These are phyloP conservation scores for Megaleporinus macrocephalus DNA, from an alignment of 2,113 vertebrate species.

Conservation along the genomic window DNA sequence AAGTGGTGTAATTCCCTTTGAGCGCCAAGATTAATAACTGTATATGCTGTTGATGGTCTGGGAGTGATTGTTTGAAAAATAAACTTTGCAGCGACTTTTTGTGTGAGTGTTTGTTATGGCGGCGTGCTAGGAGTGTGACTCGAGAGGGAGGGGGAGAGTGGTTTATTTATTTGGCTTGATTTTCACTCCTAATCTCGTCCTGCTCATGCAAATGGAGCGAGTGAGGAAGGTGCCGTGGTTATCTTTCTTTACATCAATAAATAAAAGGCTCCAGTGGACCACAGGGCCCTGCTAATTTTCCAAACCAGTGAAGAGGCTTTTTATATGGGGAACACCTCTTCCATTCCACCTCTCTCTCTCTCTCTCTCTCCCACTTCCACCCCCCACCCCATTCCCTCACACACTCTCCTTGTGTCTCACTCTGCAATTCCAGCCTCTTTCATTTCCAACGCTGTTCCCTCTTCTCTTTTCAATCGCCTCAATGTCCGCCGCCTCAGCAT, in stretches of 20 bases:
- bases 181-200: conserved; percentile 55
- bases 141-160: conserved; percentile 16
- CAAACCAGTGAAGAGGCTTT: conserved; percentile 68
- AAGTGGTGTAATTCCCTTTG: conserved; percentile 37
- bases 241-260: conserved; percentile 67
- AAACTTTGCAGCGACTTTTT: conserved; percentile 57
- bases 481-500: conserved; percentile 29
- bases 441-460: conserved; percentile 48
- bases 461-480: conserved; percentile 11
- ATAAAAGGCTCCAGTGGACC: conserved; percentile 61
- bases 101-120: conserved; percentile 46
- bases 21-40: conserved; percentile 51
- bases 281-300: conserved; percentile 69
- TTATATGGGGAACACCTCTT: conserved; percentile 56
- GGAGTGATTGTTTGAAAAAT: conserved; percentile 57
- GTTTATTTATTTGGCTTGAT: conserved; percentile 62
- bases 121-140: conserved; percentile 28
- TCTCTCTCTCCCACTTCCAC: conserved; percentile 53
- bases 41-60: conserved; percentile 39
- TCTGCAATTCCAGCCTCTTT: conserved; percentile 31
- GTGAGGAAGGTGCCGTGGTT: conserved; percentile 53
- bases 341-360: conserved; percentile 47
- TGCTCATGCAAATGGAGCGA: conserved; percentile 61
- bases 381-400: background rate
- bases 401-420: background rate